Base-by-base conservation (phyloP, 2,888 invertebrate species). In the Rhingia campestris region DNA sequence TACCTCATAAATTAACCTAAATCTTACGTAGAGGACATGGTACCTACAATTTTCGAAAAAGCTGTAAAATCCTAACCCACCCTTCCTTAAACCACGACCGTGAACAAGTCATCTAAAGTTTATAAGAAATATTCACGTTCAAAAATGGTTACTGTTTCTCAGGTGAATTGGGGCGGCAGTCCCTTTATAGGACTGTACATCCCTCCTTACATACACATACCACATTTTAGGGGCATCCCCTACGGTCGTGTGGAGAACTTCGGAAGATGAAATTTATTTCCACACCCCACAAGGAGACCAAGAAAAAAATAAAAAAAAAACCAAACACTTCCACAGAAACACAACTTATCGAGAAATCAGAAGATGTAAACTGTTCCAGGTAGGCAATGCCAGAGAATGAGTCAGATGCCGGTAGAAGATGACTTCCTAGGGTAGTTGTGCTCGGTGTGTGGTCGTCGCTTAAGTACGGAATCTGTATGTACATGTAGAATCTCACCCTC, bases 1-100 rank as follows among this genome's bases (percentile, higher is more conserved):
- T 76, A 76, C 81, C 81, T 72, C 72, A 76, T 81, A 81, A 81
- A 81, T 81, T 81, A 81, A 81, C 76, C 81, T 53, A 81, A 81
- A 72, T 76, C 81, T 61, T 76, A 70, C 22, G 53, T 41, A 53
- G 51, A 22, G 22, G 2, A 2, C 53, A 39, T 22, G 47, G 76
- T 49, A 43, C n/a, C n/a, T n/a, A n/a, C 41, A 66, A 81, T 56
- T 64, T 67, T 67, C 9, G 41, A 61, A 67, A 56, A 73, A 53
- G 51, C 53, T 35, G 63, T 56, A 10, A 51, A 61, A 47, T 39
- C 58, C 53, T 63, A 64, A 39, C 54, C 63, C 58, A 58, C 67
- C 37, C 37, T 45, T 30, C 45, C 35, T 54, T n/a, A 14, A 32
- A 80, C 39, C 32, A 70, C 51, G 54, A 45, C 67, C 74, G 43